Evolutionary conservation across 2,888 invertebrate species (phyloP).

Genomic region (Pyrocoelia pectoralis): DNA sequence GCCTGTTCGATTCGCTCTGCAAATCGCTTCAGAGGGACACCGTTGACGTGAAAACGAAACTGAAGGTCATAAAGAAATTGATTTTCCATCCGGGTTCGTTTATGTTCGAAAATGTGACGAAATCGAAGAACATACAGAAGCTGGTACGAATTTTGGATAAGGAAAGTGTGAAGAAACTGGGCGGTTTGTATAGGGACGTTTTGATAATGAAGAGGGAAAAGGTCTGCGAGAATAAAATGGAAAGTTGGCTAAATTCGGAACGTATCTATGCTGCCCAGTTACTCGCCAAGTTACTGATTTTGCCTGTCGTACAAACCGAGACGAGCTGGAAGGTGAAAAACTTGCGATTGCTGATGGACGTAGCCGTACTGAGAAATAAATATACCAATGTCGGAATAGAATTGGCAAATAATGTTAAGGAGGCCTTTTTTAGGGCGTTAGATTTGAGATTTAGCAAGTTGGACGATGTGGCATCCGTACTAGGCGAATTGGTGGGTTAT

Average conservation of each 20-base stretch:
- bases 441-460: slow-evolving; percentile 73
- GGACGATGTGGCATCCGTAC: slow-evolving; percentile 66
- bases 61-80: slow-evolving; percentile 69
- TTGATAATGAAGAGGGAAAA: slow-evolving; percentile 66
- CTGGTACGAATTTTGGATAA: slow-evolving; percentile 68
- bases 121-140: slow-evolving; percentile 70
- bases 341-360: slow-evolving; percentile 70
- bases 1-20: slow-evolving; percentile 63
- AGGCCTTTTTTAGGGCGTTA: slow-evolving; percentile 74
- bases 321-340: slow-evolving; percentile 72
- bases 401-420: slow-evolving; percentile 69
- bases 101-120: slow-evolving; percentile 77
- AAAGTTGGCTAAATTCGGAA: slow-evolving; percentile 74
- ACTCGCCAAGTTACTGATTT: slow-evolving; percentile 60
- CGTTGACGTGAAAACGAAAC: slow-evolving; percentile 63
- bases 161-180: slow-evolving; percentile 70
- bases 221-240: slow-evolving; percentile 59
- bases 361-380: slow-evolving; percentile 68
- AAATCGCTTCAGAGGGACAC: slow-evolving; percentile 62
- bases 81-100: slow-evolving; percentile 75
- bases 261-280: slow-evolving; percentile 71
- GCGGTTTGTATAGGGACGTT: slow-evolving; percentile 69
- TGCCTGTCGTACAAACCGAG: slow-evolving; percentile 60
- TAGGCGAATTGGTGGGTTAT: slow-evolving; percentile 67
- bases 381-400: slow-evolving; percentile 65